Conservation (phyloP, 2,797 vertebrate genomes). For the Brachyalestes nurse region DNA sequence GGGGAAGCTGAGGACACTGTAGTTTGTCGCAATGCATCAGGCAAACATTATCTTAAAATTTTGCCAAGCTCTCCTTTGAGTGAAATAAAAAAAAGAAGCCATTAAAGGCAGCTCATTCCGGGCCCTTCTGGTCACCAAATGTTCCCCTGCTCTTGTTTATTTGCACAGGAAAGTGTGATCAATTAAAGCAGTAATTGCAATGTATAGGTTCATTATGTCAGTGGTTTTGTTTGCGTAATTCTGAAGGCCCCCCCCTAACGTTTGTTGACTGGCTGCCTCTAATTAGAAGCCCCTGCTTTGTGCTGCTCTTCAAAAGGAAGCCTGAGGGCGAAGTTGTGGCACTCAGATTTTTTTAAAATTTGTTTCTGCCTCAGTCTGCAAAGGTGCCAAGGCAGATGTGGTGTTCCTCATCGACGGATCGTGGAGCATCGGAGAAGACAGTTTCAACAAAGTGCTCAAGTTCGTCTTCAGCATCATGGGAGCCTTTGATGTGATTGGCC, state of each 20-base stretch:
- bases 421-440: slow-evolving; percentile 98
- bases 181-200: slow-evolving; percentile 60
- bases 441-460: slow-evolving; percentile 92
- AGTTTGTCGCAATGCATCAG: slow-evolving; percentile 54
- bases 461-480: slow-evolving; percentile 90
- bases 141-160: slow-evolving; percentile 51
- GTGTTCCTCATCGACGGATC: slow-evolving; percentile 98
- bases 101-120: slow-evolving; percentile 57
- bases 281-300: slow-evolving; percentile 46
- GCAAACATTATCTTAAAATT: slow-evolving; percentile 56
- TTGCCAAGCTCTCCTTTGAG: slow-evolving; percentile 35
- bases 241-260: neutral
- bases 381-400: slow-evolving; percentile 96
- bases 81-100: slow-evolving; percentile 52
- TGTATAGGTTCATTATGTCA: slow-evolving; percentile 47
- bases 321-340: slow-evolving; percentile 13
- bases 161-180: slow-evolving; percentile 50
- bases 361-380: slow-evolving; percentile 84
- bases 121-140: slow-evolving; percentile 68
- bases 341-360: slow-evolving; percentile 38
- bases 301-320: slow-evolving; percentile 24
- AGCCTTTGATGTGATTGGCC: slow-evolving; percentile 89
- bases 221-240: slow-evolving; percentile 42
- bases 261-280: slow-evolving; percentile 44
- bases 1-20: neutral